Evolutionary conservation across 2,888 invertebrate genomes (phyloP), one percentile per base, ranked within the genome.

Genomic region (Brachypterus glaber): DNA sequence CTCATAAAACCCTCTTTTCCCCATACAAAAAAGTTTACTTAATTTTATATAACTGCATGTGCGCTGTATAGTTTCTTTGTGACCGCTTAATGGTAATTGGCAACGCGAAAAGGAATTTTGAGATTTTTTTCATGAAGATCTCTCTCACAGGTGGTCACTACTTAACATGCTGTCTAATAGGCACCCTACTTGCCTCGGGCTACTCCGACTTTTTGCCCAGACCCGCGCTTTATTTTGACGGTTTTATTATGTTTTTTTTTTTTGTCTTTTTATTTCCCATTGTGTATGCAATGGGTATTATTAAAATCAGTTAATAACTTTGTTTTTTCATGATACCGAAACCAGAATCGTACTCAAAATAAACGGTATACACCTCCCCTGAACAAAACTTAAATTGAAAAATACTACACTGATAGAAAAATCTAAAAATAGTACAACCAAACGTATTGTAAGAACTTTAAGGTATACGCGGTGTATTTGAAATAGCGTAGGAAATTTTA

Each of bases 91-190:
- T 48, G 49, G 48, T 49, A 50, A 53, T 51, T 53, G 51, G 50
- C 50, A 45, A 51, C n/a, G 48, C 47, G 46, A 43, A 43, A 27
- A 47, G 45, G 47, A 45, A 45, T 43, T 42, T 45, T 37, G 35
- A 36, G 43, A 39, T 41, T 42, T 49, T 48, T 52, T 49, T 43
- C 29, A 52, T 15, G 25, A 11, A 7, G 11, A 17, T 17, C 30
- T 29, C 24, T 31, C 43, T 43, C 43, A 41, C 46, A 47, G 45
- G 46, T 48, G 46, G 46, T 45, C 47, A 43, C 41, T 41, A 43
- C 36, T 42, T 43, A 51, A 51, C 46, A 46, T 48, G 41, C 46
- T 44, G 46, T 45, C 50, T 50, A 51, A 53, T 51, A 49, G 40
- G 41, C 49, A 47, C 43, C 46, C 41, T 29, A 35, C 40, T 39